phyloP scores from a whole-genome alignment of 2,888 invertebrate genomes.

The Drosophila leonis region DNA sequence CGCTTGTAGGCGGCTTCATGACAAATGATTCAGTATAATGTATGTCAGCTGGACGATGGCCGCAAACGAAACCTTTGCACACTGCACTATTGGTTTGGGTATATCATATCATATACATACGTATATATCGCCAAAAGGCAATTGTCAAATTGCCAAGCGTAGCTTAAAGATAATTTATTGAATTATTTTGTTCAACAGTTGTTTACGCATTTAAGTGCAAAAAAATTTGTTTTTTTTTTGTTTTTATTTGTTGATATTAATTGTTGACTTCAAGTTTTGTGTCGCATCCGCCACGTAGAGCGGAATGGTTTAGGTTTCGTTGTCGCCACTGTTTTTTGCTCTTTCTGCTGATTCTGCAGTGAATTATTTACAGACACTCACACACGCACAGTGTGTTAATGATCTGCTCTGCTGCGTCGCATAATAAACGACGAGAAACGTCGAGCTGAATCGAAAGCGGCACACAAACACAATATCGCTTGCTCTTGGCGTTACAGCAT shows the following conservation, averaged over 20 bases:
- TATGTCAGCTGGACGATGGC: constrained; percentile 51
- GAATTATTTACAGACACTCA: constrained; percentile 20
- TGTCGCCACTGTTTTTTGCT: constrained; percentile 3
- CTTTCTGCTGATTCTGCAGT: constrained; percentile 36
- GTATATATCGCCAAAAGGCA: constrained; percentile 22
- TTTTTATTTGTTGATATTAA: constrained; percentile 47
- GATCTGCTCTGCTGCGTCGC: constrained; percentile 65
- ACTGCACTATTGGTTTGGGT: constrained; percentile 42
- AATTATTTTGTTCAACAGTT: constrained; percentile 6
- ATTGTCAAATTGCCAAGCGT: constrained; percentile 23
- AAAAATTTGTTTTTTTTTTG: constrained; percentile 1
- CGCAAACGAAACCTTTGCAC: constrained; percentile 22
- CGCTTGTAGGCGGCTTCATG: constrained; percentile 26
- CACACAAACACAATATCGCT: constrained; percentile 15
- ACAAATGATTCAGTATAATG: constrained; percentile 39
- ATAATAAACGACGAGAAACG: constrained; percentile 47
- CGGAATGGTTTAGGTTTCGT: constrained; percentile 54
- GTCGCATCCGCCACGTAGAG: constrained; percentile 51
- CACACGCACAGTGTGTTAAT: constrained; percentile 38
- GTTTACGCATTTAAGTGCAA: background rate
- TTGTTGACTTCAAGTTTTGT: constrained; percentile 61
- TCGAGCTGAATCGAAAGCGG: constrained; percentile 20
- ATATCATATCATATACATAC: background rate
- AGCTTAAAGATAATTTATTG: constrained; percentile 41
- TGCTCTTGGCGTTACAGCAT: background rate